Evolutionary conservation across 2,113 vertebrate species (phyloP), one percentile per base, ranked within the genome.

Genomic region (Cervus canadensis): DNA sequence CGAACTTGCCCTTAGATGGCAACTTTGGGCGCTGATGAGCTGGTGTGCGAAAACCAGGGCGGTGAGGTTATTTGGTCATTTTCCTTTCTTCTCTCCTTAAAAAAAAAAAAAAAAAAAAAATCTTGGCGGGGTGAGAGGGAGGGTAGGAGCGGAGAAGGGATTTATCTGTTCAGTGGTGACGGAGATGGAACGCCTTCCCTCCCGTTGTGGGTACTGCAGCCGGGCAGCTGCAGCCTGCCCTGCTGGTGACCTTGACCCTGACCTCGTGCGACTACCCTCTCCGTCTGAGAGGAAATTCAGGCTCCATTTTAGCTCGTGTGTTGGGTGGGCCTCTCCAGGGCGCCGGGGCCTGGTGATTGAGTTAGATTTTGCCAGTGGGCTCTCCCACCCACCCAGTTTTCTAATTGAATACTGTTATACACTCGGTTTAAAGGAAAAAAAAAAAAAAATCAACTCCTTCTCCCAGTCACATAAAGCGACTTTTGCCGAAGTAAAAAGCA

Each of bases 161-260:
- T 90, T 87, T 96, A 85, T 97, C 96, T 84, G 96, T 94, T 82
- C 81, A 87, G 81, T 76, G 12, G 86, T 25, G 96, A 88, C 93
- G 36, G 96, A 84, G 97, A 87, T 50, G 97, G 95, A 97, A 60
- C 76, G 93, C 97, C 45, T 87, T 48, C 93, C 89, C 96, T 95
- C 89, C 87, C 56, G 93, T 23, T 6, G 92, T 59, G 92, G 83
- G 96, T 52, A 43, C 95, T 62, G 97, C 95, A 25, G 89, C 62
- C 64, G 95, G 98, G 98, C 97, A 98, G 96, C 98, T 98, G 98
- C 98, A 96, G 98, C 94, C 95, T 98, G 98, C 93, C 98, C 98
- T 90, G 98, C 98, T 93, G 97, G 98, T 99, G 99, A 99, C 99
- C 99, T 99, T 99, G 98, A 99, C 99, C 98, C 98, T 98, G 98